These are phyloP conservation scores for Todiramphus saurophagus DNA, from an alignment of 2,113 vertebrate genomes.

Conservation along the genomic window DNA sequence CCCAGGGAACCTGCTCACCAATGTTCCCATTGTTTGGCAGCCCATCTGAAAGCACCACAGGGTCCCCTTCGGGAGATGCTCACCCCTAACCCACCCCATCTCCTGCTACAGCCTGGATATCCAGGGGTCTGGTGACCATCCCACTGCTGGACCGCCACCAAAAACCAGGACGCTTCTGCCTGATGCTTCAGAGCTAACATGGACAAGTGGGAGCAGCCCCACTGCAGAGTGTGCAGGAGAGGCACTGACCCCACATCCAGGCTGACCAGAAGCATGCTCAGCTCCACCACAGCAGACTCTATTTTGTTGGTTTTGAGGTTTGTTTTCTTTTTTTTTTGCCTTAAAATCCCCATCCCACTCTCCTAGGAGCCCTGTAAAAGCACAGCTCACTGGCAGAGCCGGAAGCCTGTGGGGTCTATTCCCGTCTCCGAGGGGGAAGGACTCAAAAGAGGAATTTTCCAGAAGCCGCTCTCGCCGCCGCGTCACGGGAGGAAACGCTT, in stretches of 20 bases:
- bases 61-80: not conserved
- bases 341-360: not conserved
- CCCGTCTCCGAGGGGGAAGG: not conserved
- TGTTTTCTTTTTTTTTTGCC: not conserved
- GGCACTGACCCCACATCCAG: not conserved
- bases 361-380: not conserved
- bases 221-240: not conserved
- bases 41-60: fast-evolving
- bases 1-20: not conserved
- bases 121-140: not conserved
- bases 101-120: not conserved
- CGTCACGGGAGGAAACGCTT: not conserved
- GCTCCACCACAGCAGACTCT: not conserved
- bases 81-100: not conserved
- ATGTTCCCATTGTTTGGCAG: not conserved
- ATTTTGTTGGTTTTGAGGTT: not conserved
- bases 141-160: not conserved
- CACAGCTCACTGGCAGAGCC: not conserved
- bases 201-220: not conserved
- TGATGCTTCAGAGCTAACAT: not conserved
- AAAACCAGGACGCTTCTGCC: not conserved
- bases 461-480: not conserved
- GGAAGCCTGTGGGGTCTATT: not conserved
- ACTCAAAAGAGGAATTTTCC: not conserved
- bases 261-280: not conserved